phyloP scores from a whole-genome alignment of 2,888 invertebrate species.

The Volucella bombylans region DNA sequence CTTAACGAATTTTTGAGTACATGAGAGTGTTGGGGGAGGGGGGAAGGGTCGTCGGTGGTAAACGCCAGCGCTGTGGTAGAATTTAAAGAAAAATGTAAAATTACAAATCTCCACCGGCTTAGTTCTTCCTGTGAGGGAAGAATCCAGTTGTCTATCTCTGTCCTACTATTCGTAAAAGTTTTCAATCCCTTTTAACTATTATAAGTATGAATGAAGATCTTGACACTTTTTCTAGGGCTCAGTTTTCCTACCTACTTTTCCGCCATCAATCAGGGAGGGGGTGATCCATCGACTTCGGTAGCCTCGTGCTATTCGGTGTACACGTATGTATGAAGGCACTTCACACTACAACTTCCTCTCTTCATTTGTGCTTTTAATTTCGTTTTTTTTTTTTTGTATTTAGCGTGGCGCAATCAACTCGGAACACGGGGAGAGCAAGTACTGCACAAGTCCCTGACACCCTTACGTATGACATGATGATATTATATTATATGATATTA shows the following conservation, averaged over 20 bases:
- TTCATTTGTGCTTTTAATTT: constrained; percentile 10
- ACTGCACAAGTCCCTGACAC: constrained; percentile 47
- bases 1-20: no score
- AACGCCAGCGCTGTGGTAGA: neutral
- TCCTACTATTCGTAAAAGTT: neutral
- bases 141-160: constrained; percentile 36
- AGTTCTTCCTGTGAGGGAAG: constrained; percentile 36
- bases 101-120: constrained; percentile 24
- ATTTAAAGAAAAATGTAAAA: constrained; percentile 12
- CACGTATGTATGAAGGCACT: constrained; percentile 27
- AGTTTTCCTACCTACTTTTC: no score
- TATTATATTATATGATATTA: constrained; percentile 17
- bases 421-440: constrained; percentile 22
- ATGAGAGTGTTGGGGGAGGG: neutral
- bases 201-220: constrained; percentile 23
- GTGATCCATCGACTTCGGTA: neutral
- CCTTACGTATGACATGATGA: constrained; percentile 24
- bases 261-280: neutral
- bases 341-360: constrained; percentile 43
- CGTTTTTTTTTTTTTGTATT: constrained; percentile 3
- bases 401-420: constrained; percentile 21
- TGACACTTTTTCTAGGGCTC: constrained; percentile 20
- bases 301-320: constrained; percentile 51
- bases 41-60: constrained; percentile 1
- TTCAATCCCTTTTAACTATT: constrained; percentile 18